Percentiles rank a stretch among this genome's conserved stretches.
phyloP scores from a whole-genome alignment of 2,113 vertebrate species.

The Mesembrinibis cayennensis region DNA sequence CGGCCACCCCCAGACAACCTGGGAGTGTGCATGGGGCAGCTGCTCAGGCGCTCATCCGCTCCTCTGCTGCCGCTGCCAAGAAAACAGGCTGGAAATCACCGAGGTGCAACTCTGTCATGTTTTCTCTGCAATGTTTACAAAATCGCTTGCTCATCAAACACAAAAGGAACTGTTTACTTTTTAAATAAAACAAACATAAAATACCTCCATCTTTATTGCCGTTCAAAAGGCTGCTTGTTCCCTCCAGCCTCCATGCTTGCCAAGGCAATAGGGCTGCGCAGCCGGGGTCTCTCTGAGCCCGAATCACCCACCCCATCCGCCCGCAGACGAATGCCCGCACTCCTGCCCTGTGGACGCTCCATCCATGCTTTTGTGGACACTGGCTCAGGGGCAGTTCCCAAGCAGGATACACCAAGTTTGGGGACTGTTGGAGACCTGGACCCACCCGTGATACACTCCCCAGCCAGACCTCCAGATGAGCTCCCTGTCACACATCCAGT shows the following conservation, averaged over 20 bases:
- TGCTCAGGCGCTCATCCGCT: fast-evolving
- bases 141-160: constrained; percentile 41
- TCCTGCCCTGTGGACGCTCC: not conserved
- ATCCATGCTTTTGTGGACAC: fast-evolving
- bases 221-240: not conserved
- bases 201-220: not conserved
- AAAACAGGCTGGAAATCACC: not conserved
- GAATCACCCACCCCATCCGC: not conserved
- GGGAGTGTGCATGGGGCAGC: not conserved
- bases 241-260: not conserved
- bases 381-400: not conserved
- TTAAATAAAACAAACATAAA: constrained; percentile 26
- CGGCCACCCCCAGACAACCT: not conserved
- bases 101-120: not conserved
- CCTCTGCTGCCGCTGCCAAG: not conserved
- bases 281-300: not conserved
- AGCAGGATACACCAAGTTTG: not conserved
- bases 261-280: not conserved
- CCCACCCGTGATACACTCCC: fast-evolving
- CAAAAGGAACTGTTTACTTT: constrained; percentile 20
- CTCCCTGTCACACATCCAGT: not conserved
- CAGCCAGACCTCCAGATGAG: not conserved
- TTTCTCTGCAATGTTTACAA: constrained; percentile 4
- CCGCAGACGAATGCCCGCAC: fast-evolving
- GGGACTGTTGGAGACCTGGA: not conserved